These are phyloP conservation scores for Pomatorhinus ruficollis DNA, from an alignment of 2,113 vertebrate species.

Conservation along the genomic window DNA sequence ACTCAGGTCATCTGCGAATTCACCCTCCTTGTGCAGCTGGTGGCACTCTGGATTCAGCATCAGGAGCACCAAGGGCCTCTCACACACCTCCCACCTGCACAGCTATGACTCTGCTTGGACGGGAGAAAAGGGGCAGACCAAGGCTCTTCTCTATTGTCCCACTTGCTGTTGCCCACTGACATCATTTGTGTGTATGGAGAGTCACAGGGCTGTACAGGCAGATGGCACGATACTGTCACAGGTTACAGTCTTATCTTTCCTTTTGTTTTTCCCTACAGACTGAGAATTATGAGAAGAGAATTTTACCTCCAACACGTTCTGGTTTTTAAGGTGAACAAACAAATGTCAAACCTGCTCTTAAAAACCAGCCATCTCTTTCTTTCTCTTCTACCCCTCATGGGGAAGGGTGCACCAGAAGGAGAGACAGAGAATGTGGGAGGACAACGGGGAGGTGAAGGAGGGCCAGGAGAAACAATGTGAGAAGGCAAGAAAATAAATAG, in stretches of 20 bases:
- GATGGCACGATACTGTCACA: not conserved
- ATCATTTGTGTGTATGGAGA: not conserved
- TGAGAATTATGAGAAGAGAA: not conserved
- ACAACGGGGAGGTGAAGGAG: fast-evolving
- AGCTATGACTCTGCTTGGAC: fast-evolving
- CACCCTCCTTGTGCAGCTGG: not conserved
- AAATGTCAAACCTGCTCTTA: not conserved
- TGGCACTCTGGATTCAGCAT: not conserved
- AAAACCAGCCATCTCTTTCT: not conserved
- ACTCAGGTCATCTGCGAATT: not conserved
- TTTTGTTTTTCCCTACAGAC: not conserved
- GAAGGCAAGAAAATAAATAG: slow-evolving; percentile 3
- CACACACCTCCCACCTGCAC: not conserved
- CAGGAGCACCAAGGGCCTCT: not conserved
- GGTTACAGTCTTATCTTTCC: not conserved
- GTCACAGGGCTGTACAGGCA: not conserved
- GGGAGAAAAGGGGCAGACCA: not conserved
- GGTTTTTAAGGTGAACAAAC: not conserved
- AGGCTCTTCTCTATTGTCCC: not conserved
- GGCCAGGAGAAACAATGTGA: not conserved
- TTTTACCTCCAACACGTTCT: not conserved
- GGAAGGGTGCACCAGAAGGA: not conserved
- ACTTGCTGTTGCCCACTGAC: not conserved
- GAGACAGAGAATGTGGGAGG: not conserved
- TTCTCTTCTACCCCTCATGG: not conserved